These are phyloP conservation scores for Uloborus plumipes DNA, from an alignment of 2,888 invertebrate species.

Conservation along the genomic window DNA sequence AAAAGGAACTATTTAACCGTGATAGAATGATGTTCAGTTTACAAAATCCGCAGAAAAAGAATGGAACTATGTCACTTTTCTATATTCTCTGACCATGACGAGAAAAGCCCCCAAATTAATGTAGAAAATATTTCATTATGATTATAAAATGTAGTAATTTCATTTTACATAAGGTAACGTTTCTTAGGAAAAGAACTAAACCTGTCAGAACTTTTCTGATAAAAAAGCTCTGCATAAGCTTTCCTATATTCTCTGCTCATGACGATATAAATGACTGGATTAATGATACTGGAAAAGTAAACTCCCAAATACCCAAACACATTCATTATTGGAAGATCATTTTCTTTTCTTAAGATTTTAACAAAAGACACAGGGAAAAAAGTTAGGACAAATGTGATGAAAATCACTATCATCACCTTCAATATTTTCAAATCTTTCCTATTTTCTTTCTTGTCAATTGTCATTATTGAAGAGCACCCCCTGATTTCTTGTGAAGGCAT, in stretches of 20 bases:
- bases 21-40: too few species aligned
- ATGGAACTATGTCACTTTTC: too few species aligned
- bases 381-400: slow-evolving; percentile 88
- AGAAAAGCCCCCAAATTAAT: too few species aligned
- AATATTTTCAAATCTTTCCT: slow-evolving; percentile 43
- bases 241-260: slow-evolving; percentile 92
- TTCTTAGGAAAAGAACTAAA: too few species aligned
- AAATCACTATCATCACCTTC: slow-evolving; percentile 90
- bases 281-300: slow-evolving; percentile 89
- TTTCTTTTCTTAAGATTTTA: slow-evolving; percentile 86
- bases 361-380: slow-evolving; percentile 92
- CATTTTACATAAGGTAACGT: too few species aligned
- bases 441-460: neutral
- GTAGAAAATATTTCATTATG: too few species aligned
- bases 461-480: neutral
- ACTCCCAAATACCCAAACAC: slow-evolving; percentile 85
- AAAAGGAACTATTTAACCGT: too few species aligned
- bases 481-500: neutral
- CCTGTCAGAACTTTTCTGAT: neutral
- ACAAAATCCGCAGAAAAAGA: too few species aligned
- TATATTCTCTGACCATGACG: too few species aligned
- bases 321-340: slow-evolving; percentile 75
- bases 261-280: slow-evolving; percentile 92
- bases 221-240: slow-evolving; percentile 76
- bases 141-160: too few species aligned